Evolutionary conservation across 2,113 vertebrate genomes (phyloP).

Genomic region (Halcyon senegalensis): DNA sequence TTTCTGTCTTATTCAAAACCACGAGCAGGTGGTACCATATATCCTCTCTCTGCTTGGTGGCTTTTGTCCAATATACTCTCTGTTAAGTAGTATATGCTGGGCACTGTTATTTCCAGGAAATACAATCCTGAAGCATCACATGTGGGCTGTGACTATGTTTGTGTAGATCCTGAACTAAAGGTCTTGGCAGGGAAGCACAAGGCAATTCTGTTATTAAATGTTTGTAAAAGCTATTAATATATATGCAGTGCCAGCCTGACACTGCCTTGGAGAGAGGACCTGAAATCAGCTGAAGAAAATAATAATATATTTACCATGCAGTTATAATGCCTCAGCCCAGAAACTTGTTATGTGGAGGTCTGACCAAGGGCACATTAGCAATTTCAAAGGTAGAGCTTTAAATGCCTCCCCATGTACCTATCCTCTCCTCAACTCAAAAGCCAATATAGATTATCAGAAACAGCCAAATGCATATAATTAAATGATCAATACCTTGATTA

Average conservation of each 20-base stretch:
- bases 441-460: constrained; percentile 17
- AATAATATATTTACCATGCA: constrained; percentile 1
- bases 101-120: neutral
- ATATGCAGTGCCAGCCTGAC: neutral
- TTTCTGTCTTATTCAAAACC: neutral
- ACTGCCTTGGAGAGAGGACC: neutral
- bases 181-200: neutral
- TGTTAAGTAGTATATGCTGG: neutral
- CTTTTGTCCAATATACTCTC: neutral
- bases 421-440: neutral
- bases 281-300: constrained; percentile 20
- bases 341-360: neutral
- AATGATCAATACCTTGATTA: constrained; percentile 40
- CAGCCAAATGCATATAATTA: constrained; percentile 20
- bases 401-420: neutral
- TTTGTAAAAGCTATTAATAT: constrained; percentile 25
- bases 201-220: constrained; percentile 21
- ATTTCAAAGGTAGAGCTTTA: constrained; percentile 17
- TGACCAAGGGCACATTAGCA: neutral
- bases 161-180: neutral
- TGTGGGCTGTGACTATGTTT: neutral
- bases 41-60: neutral
- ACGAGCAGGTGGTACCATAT: neutral
- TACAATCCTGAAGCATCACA: neutral
- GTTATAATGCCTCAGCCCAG: constrained; percentile 9